Evolutionary conservation across 1,140 invertebrate species (phyloP), one percentile per base, ranked within the genome.

Genomic region (Hyphantria cunea): DNA sequence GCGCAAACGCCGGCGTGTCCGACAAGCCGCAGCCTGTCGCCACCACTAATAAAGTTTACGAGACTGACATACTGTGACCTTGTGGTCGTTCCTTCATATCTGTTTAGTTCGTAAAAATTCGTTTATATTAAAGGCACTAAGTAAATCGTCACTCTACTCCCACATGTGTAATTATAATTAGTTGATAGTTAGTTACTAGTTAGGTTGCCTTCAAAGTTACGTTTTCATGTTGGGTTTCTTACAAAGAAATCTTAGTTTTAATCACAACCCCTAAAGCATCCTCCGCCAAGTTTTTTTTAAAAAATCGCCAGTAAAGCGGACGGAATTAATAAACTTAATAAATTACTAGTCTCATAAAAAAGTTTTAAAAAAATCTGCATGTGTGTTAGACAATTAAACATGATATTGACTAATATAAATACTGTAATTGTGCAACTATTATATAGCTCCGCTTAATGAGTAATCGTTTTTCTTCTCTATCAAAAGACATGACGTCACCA

Each of bases 51-150:
- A 95, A 96, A 86, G 94, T 97, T 72, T 97, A 97, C 85, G 96
- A 97, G 91, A 97, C 96, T 73, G 96, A 97, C 84, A 97, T 97
- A 92, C 95, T 97, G 93, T 96, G 89, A 91, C 86, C 81, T 76
- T 70, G 63, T 70, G 64, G 61, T 70, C 63, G 66, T 74, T 71
- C 62, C 65, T 64, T 75, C 77, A 76, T 84, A 80, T 75, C 72
- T 70, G 76, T 82, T 31, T 84, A 70, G 77, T 58, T 64, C 68
- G 65, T 74, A 50, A 52, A 44, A 44, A 25, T 50, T 56, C 49
- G 15, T 61, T 60, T 49, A 41, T 12, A 49, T 33, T 42, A 17
- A 58, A 58, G 34, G 34, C 52, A 45, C 47, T 55, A 55, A 55
- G 2, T 25, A 5, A 25, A 25, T 31, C 48, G 33, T 47, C 45